Evolutionary conservation across 2,113 vertebrate genomes (phyloP).

Genomic region (Zosterops pallidus): DNA sequence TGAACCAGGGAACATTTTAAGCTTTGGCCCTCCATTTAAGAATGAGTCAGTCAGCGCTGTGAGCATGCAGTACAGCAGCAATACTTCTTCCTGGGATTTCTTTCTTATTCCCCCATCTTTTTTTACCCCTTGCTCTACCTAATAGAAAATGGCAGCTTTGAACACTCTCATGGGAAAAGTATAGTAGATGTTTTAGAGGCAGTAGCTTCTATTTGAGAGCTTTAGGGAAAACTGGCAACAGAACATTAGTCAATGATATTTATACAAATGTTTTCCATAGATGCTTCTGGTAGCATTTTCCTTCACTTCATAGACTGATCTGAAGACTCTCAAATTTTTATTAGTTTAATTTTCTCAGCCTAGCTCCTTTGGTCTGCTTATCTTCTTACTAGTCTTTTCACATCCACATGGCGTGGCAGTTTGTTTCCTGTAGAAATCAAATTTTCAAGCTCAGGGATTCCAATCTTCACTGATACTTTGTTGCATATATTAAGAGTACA

Average conservation of each 20-base stretch:
- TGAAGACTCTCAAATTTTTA: background rate
- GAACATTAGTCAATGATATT: background rate
- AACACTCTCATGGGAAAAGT: background rate
- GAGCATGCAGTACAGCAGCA: background rate
- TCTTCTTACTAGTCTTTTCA: background rate
- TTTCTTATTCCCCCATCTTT: background rate
- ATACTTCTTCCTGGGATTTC: background rate
- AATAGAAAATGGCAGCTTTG: background rate
- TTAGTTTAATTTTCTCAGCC: background rate
- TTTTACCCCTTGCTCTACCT: background rate
- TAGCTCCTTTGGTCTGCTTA: background rate
- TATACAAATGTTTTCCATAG: background rate
- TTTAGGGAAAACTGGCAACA: background rate
- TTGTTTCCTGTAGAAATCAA: background rate
- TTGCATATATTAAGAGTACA: background rate
- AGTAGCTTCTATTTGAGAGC: background rate
- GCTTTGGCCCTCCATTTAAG: background rate
- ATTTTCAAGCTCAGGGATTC: background rate
- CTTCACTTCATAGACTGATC: background rate
- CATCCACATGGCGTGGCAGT: fast-evolving
- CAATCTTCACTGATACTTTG: background rate
- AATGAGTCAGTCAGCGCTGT: background rate
- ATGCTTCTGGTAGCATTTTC: background rate
- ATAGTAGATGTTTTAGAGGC: background rate
- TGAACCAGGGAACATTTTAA: background rate